phyloP scores from a whole-genome alignment of 2,888 invertebrate species.

The Chrysodeixis includens region DNA sequence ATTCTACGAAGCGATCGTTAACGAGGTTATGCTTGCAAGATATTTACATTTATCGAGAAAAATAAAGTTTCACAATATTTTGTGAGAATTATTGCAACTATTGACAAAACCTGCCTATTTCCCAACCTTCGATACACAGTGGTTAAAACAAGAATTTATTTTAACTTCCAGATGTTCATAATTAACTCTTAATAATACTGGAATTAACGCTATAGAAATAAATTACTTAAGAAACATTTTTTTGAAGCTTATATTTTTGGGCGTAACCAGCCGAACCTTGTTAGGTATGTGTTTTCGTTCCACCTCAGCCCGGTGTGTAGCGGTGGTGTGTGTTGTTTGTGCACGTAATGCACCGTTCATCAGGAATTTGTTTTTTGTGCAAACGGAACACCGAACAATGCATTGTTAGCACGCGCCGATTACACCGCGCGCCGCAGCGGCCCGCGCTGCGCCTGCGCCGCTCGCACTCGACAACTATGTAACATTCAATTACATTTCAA shows the following conservation, averaged over 20 bases:
- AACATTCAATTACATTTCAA: neutral
- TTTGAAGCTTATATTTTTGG: neutral
- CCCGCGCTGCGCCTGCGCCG: neutral
- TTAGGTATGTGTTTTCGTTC: neutral
- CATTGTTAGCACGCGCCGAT: slow-evolving; percentile 24
- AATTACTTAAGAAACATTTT: neutral
- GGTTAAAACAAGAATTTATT: no score
- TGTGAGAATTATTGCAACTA: slow-evolving; percentile 13
- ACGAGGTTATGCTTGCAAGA: slow-evolving; percentile 39
- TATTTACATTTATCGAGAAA: slow-evolving; percentile 38
- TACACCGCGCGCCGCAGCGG: neutral
- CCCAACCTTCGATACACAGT: neutral
- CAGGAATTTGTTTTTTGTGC: slow-evolving; percentile 22
- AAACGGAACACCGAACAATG: slow-evolving; percentile 19
- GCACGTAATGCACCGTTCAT: slow-evolving; percentile 21
- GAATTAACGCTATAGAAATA: no score
- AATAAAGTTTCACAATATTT: slow-evolving; percentile 13
- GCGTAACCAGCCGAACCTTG: neutral
- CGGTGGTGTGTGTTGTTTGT: slow-evolving; percentile 5
- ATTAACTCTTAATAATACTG: no score
- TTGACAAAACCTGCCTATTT: neutral
- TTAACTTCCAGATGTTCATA: no score
- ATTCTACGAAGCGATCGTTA: slow-evolving; percentile 51
- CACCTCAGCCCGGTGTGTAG: no score
- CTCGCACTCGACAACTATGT: neutral